phyloP scores from a whole-genome alignment of 2,797 vertebrate genomes.

The Xenentodon cancila region DNA sequence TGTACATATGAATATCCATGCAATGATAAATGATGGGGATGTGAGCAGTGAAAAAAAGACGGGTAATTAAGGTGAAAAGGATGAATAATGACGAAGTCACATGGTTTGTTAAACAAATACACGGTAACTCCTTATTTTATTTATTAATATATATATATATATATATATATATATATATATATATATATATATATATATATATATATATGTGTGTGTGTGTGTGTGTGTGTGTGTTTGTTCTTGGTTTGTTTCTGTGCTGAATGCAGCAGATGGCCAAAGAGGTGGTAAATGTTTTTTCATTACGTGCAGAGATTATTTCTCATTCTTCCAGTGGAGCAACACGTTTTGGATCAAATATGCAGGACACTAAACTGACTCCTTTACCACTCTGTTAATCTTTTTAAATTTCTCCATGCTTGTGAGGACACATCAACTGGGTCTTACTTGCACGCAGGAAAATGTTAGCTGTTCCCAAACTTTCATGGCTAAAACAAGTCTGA shows the following conservation, averaged over 20 bases:
- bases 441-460: constrained; percentile 3
- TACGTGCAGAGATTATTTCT: constrained; percentile 17
- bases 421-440: constrained; percentile 8
- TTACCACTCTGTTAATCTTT: not conserved
- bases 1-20: constrained; percentile 18
- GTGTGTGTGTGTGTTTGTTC: too few species aligned
- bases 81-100: constrained; percentile 10
- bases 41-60: constrained; percentile 12
- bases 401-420: constrained; percentile 11
- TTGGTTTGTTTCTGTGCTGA: constrained; percentile 3
- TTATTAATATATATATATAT: too few species aligned
- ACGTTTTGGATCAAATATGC: not conserved
- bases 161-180: too few species aligned
- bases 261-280: constrained; percentile 15
- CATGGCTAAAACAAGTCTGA: too few species aligned
- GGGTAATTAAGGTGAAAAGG: constrained; percentile 23
- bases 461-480: too few species aligned
- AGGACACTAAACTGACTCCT: too few species aligned
- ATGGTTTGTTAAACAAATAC: not conserved
- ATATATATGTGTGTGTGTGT: too few species aligned
- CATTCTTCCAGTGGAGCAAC: not conserved
- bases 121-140: too few species aligned
- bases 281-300: constrained; percentile 12
- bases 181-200: too few species aligned
- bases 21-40: constrained; percentile 5